Evolutionary conservation across 2,797 vertebrate genomes (phyloP).

Genomic region (Mus minutoides): DNA sequence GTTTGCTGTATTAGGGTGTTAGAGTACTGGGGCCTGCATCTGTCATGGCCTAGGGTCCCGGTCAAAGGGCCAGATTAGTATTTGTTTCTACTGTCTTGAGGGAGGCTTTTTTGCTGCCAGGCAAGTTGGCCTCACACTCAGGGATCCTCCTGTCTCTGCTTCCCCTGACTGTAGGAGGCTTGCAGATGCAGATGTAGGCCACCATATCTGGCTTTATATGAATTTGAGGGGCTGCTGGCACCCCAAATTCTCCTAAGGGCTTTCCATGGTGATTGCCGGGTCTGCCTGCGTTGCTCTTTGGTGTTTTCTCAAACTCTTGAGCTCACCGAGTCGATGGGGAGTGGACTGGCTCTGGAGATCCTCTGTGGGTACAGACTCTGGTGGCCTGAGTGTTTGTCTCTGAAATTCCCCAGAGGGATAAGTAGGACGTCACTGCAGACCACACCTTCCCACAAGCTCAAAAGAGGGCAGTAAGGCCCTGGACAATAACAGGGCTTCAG

Average conservation of each 20-base stretch:
- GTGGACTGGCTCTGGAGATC: not conserved
- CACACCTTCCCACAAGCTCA: not conserved
- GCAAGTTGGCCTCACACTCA: not conserved
- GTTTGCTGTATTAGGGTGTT: not conserved
- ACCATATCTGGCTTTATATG: not conserved
- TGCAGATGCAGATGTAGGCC: not conserved
- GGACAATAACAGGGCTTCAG: not conserved
- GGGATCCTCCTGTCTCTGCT: not conserved
- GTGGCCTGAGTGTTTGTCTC: conserved; percentile 64
- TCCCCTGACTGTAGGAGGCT: too few relatives aligned
- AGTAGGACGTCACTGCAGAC: conserved; percentile 7
- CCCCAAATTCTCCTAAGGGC: not conserved
- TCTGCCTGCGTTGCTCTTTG: not conserved
- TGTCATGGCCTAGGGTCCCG: too few relatives aligned
- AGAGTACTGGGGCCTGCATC: not conserved
- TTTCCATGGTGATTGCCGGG: not conserved
- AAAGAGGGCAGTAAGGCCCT: not conserved
- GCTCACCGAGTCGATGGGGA: not conserved
- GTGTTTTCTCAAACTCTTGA: not conserved
- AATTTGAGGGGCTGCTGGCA: not conserved
- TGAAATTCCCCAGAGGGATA: conserved; percentile 23
- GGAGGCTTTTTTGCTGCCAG: not conserved
- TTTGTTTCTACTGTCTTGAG: not conserved
- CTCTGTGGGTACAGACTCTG: conserved; percentile 26
- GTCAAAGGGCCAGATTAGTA: not conserved